Evolutionary conservation across 2,888 invertebrate genomes (phyloP), one percentile per base, ranked within the genome.

Genomic region (Trachelus iudaicus): DNA sequence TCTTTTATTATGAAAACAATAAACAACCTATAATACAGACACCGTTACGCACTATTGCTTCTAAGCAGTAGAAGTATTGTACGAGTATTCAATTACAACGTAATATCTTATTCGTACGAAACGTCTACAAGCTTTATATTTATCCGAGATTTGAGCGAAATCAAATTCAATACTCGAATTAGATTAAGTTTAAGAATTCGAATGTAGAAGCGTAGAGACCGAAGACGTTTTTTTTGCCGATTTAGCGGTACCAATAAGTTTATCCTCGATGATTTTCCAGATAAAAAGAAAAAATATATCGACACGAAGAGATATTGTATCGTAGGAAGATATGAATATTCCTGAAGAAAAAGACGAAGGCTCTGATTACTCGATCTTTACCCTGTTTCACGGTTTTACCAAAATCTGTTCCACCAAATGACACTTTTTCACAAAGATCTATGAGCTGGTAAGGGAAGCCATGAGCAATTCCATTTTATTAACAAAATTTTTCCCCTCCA

Each of bases 401-500:
- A 23, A 56, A 23, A 15, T 40, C 56, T 56, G 56, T 56, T 56
- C 23, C 9, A 9, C 56, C 56, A 23, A 40, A 56, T 23, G 23
- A 9, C 56, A 23, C 23, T 56, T 56, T 9, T 9, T 56, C 9
- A 23, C 35, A 56, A 56, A 77, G 93, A 94, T 71, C 85, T 95
- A 95, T 81, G 95, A 95, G 88, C 96, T 96, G 81, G 96, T 96
- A 23, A 96, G 92, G 86, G 96, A 96, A 78, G 98, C 98, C 98
- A 98, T 98, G 9, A 98, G 94, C 85, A 98, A 93, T 92, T 99
- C 98, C 96, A 98, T 97, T 93, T 98, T 98, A 89, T 98, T 98
- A 11, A 98, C 93, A 91, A 99, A 98, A 92, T 98, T 98, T 89
- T 97, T 96, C 76, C 99, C 98, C 91, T 98, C 98, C 95, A 99